These are phyloP conservation scores for Druon quercuslanigerum DNA, from an alignment of 1,140 invertebrate species.

Conservation along the genomic window DNA sequence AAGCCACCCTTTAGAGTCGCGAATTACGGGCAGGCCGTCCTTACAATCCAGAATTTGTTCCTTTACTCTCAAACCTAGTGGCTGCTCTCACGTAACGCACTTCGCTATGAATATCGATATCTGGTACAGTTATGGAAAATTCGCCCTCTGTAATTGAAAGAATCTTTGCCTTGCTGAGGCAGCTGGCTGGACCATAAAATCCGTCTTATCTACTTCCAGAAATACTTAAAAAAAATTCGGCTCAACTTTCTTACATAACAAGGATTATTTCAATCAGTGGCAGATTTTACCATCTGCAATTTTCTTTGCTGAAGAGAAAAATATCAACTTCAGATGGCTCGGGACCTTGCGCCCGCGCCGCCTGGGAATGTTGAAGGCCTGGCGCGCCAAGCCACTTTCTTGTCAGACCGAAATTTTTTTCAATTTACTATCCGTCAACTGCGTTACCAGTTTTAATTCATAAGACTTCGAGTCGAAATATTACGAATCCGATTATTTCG, in stretches of 20 bases:
- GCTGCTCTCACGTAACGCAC: slow-evolving; percentile 59
- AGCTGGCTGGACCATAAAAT: slow-evolving; percentile 63
- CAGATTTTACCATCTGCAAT: too few relatives aligned
- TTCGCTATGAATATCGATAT: slow-evolving; percentile 68
- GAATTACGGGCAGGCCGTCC: slow-evolving; percentile 66
- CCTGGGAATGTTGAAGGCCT: too few relatives aligned
- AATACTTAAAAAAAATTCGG: neutral
- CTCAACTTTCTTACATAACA: slow-evolving; percentile 20
- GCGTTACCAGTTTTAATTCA: too few relatives aligned
- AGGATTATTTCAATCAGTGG: neutral
- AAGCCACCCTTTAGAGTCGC: slow-evolving; percentile 48
- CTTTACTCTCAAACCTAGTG: slow-evolving; percentile 43
- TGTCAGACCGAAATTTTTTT: too few relatives aligned
- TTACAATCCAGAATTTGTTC: slow-evolving; percentile 57
- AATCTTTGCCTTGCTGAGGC: slow-evolving; percentile 63
- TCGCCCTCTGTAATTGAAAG: slow-evolving; percentile 66
- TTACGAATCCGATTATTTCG: too few relatives aligned
- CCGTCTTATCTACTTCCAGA: neutral
- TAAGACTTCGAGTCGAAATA: too few relatives aligned
- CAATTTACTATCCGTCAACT: too few relatives aligned
- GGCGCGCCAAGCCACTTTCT: too few relatives aligned
- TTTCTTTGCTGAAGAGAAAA: too few relatives aligned
- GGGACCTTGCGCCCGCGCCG: too few relatives aligned
- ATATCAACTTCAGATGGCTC: too few relatives aligned
- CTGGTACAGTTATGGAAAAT: slow-evolving; percentile 55